Evolutionary conservation across 92 coral and sea anemone species (phyloP).

Genomic region (Palythoa grandiflora): DNA sequence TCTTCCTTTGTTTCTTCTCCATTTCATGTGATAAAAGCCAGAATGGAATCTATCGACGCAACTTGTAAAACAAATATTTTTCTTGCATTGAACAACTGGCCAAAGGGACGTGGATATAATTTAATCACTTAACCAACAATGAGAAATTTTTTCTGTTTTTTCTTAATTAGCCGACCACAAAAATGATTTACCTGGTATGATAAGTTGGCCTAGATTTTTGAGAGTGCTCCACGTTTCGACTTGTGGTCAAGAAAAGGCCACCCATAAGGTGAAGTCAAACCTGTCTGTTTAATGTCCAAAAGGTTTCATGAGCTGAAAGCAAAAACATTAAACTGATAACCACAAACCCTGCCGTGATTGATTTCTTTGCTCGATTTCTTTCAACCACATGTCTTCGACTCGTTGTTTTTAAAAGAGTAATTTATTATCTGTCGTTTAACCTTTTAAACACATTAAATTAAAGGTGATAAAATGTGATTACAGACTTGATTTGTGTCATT

Average conservation of each 20-base stretch:
- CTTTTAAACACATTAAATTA: conserved; percentile 7
- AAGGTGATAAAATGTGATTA: not conserved
- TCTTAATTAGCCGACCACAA: conserved; percentile 20
- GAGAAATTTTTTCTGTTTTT: not conserved
- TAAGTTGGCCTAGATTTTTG: not conserved
- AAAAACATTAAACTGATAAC: conserved; percentile 24
- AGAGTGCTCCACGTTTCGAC: not conserved
- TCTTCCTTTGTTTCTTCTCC: conserved; percentile 64
- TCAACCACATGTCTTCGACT: conserved; percentile 9
- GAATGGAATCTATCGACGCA: conserved; percentile 71
- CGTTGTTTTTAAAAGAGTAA: not conserved
- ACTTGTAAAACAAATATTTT: conserved; percentile 73
- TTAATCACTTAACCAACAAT: conserved; percentile 20
- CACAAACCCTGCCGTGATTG: conserved; percentile 23
- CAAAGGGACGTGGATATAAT: conserved; percentile 24
- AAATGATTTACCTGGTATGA: not conserved
- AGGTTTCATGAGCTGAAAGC: not conserved
- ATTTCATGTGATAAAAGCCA: conserved; percentile 79
- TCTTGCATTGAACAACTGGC: conserved; percentile 60
- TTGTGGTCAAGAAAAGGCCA: conserved; percentile 9
- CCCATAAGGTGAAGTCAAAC: conserved; percentile 13
- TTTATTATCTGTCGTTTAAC: not conserved
- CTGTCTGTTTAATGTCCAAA: conserved; percentile 34
- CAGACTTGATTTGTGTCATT: not conserved
- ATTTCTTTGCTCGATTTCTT: not conserved